Conservation (phyloP, 2,113 vertebrate genomes). For the Anarrhichthys ocellatus region DNA sequence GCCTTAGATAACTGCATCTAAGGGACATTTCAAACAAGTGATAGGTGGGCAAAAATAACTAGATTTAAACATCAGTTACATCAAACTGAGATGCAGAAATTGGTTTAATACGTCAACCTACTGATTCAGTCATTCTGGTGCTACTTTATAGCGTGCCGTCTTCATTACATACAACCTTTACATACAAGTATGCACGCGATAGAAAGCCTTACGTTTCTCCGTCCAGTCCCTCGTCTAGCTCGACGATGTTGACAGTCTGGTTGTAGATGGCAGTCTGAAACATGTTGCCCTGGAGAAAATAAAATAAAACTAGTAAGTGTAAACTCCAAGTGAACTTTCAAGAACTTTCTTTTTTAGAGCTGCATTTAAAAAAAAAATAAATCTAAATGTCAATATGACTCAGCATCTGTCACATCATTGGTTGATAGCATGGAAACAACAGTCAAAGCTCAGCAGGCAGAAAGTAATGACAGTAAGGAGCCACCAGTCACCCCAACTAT, state of each 20-base stretch:
- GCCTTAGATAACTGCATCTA: constrained; percentile 4
- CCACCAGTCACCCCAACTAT: not conserved
- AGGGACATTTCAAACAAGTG: not conserved
- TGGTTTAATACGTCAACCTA: not conserved
- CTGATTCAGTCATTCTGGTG: not conserved
- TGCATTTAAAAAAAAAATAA: not conserved
- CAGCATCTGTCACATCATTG: not conserved
- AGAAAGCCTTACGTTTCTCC: constrained; percentile 82
- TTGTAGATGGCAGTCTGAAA: constrained; percentile 85
- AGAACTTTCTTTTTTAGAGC: not conserved
- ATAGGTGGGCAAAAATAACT: not conserved
- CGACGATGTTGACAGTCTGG: constrained; percentile 84
- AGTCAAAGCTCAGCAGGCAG: constrained; percentile 1
- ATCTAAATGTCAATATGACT: not conserved
- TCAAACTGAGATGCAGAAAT: not conserved
- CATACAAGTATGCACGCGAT: not conserved
- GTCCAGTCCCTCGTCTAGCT: constrained; percentile 83
- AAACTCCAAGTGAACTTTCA: not conserved
- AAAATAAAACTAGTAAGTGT: not conserved
- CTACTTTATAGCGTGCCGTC: no score
- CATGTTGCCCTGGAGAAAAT: constrained; percentile 66
- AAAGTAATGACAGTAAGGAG: constrained; percentile 12
- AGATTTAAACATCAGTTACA: not conserved
- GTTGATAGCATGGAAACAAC: constrained; percentile 3
- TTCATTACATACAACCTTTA: not conserved